Percentiles rank a stretch among this genome's conserved stretches.
These are phyloP conservation scores for Pithys albifrons DNA, from an alignment of 2,113 vertebrate species.

Conservation along the genomic window DNA sequence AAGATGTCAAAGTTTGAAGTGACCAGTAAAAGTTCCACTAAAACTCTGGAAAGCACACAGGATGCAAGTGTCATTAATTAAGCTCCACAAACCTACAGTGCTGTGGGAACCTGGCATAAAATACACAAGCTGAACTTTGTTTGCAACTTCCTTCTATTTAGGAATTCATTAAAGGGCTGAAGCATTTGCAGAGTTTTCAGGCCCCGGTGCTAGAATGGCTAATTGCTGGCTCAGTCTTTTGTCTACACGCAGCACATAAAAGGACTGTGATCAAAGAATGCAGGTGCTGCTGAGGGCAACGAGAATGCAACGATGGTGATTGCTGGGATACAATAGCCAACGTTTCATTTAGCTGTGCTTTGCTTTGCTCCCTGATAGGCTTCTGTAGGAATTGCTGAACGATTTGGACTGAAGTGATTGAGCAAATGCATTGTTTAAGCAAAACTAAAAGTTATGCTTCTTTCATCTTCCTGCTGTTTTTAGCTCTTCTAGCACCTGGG, in stretches of 20 bases:
- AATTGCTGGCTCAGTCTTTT: conserved; percentile 64
- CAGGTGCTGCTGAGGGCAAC: conserved; percentile 58
- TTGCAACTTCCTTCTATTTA: conserved; percentile 62
- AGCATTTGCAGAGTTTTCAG: conserved; percentile 38
- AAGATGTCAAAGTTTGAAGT: conserved; percentile 67
- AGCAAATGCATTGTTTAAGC: conserved; percentile 1
- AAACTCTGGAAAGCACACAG: conserved; percentile 63
- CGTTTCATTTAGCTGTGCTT: neutral
- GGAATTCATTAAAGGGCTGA: conserved; percentile 56
- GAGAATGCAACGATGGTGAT: conserved; percentile 18
- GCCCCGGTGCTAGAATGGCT: conserved; percentile 48
- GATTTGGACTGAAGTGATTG: neutral
- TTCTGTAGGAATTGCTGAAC: neutral
- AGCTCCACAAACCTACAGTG: conserved; percentile 75
- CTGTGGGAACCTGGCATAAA: conserved; percentile 74
- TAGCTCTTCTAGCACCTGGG: neutral
- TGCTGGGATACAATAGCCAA: conserved; percentile 49
- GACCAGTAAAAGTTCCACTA: conserved; percentile 67
- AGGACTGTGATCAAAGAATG: conserved; percentile 69
- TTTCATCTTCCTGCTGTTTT: neutral
- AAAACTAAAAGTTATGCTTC: neutral
- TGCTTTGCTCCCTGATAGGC: neutral
- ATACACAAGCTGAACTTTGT: conserved; percentile 59
- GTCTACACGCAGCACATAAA: conserved; percentile 46
- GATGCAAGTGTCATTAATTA: conserved; percentile 74